Evolutionary conservation across 1,140 invertebrate genomes (phyloP), one percentile per base, ranked within the genome.

Genomic region (Drosophila kanapiae): DNA sequence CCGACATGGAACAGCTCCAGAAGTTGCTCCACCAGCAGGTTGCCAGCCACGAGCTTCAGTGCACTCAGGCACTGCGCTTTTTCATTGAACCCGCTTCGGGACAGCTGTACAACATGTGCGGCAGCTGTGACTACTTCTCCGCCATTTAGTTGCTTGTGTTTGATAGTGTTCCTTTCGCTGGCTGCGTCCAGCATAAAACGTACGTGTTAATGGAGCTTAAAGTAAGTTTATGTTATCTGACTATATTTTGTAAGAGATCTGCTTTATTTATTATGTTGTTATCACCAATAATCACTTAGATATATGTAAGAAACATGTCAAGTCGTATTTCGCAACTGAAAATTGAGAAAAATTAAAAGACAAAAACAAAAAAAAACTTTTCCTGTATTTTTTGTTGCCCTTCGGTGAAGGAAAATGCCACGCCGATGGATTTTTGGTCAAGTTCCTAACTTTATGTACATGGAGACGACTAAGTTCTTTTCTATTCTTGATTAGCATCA

Each of bases 41-140:
- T 10, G 59, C 75, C 37, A 54, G 61, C 8, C 91, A 92, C 13
- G 91, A 91, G 35, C 29, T 76, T 1, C 62, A 48, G 3, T 92
- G 91, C 61, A 77, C 80, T 16, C 75, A 78, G 18, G 80, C 78
- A 0, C 40, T 92, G 29, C 62, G 65, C 5, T 92, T 92, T 38
- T 92, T 86, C 35, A 74, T 92, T 16, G 91, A 92, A 47, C 64
- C 86, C 0, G 29, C 54, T 11, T 74, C 57, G 9, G 69, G 45
- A 27, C 62, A 58, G 8, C 57, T 92, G 1, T 84, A 82, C 27
- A 80, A 65, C n/a, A 91, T 92, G 53, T 92, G 91, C 14, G 91
- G 91, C 23, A 78, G 69, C 57, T 92, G 91, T 67, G 91, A 92
- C 58, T 92, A 83, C 59, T 88, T 87, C 48, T 80, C 82, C n/a